phyloP scores from a whole-genome alignment of 2,113 vertebrate genomes.

The Podarcis raffonei region DNA sequence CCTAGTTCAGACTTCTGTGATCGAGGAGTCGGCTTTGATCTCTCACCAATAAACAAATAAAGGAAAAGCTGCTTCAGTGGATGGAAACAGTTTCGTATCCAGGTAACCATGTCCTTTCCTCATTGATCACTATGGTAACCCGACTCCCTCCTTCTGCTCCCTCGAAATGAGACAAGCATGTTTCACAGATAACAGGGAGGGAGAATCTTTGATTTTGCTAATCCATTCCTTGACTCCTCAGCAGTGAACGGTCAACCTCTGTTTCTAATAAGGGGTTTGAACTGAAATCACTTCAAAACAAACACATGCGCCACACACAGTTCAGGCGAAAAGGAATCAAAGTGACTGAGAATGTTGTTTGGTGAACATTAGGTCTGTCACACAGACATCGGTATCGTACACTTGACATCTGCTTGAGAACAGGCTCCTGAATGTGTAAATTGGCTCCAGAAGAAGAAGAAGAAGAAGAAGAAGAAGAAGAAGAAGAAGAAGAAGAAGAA shows the following conservation, averaged over 20 bases:
- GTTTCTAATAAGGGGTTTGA: constrained; percentile 2
- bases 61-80: constrained; percentile 36
- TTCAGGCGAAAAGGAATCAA: constrained; percentile 31
- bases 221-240: constrained; percentile 43
- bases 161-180: constrained; percentile 57
- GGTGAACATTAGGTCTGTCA: not conserved
- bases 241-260: constrained; percentile 46
- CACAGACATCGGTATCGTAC: not conserved
- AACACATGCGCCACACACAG: constrained; percentile 27
- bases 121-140: constrained; percentile 75
- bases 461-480: no score
- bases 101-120: constrained; percentile 68
- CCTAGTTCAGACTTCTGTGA: not conserved
- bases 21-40: constrained; percentile 48
- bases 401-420: no score
- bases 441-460: no score
- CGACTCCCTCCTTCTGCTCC: constrained; percentile 61
- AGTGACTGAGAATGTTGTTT: not conserved
- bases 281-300: constrained; percentile 48
- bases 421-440: not conserved
- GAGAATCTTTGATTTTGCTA: constrained; percentile 63
- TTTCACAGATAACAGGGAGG: constrained; percentile 47
- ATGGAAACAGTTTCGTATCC: constrained; percentile 61
- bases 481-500: no score
- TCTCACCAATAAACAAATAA: constrained; percentile 60